phyloP scores from a whole-genome alignment of 1,140 invertebrate genomes.

The Lepidurus packardi region DNA sequence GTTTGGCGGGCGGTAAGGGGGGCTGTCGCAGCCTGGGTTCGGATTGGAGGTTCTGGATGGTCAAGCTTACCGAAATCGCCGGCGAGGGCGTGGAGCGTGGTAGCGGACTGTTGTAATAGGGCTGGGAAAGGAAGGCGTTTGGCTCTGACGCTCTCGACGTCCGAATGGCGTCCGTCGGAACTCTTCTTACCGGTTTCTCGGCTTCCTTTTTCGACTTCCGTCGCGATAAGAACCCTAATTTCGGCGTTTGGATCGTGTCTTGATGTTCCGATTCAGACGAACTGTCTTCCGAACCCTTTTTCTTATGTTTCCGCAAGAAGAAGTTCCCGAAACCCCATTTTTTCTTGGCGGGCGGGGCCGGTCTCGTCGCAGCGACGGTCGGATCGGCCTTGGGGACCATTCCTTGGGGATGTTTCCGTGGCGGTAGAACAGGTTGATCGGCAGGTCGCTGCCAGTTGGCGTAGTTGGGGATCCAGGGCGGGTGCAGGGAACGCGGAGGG shows the following conservation, averaged over 20 bases:
- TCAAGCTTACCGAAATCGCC: not conserved
- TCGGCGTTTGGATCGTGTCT: conserved; percentile 42
- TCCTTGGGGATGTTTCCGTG: not conserved
- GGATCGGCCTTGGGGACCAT: not conserved
- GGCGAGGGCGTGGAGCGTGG: not conserved
- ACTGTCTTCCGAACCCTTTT: conserved; percentile 47
- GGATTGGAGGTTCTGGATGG: not conserved
- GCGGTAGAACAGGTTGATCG: conserved; percentile 15
- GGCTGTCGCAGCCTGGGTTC: not conserved
- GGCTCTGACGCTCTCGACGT: conserved; percentile 27
- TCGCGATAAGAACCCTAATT: conserved; percentile 47
- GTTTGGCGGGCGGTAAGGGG: not conserved
- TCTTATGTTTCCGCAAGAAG: conserved; percentile 54
- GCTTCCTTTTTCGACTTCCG: conserved; percentile 48
- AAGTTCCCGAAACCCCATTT: conserved; percentile 68
- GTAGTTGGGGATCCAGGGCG: conserved; percentile 3
- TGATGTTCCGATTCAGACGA: conserved; percentile 56
- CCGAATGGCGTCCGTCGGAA: not conserved
- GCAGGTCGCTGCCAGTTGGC: not conserved
- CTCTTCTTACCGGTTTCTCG: conserved; percentile 43
- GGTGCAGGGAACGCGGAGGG: not conserved
- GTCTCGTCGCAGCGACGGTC: not conserved
- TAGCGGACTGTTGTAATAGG: not conserved
- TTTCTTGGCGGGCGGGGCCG: conserved; percentile 44
- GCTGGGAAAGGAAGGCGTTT: not conserved